These are phyloP conservation scores for Pseudorhiza aurosa DNA, from an alignment of 30 jellyfish, hydroid and myxozoan species.

Conservation along the genomic window DNA sequence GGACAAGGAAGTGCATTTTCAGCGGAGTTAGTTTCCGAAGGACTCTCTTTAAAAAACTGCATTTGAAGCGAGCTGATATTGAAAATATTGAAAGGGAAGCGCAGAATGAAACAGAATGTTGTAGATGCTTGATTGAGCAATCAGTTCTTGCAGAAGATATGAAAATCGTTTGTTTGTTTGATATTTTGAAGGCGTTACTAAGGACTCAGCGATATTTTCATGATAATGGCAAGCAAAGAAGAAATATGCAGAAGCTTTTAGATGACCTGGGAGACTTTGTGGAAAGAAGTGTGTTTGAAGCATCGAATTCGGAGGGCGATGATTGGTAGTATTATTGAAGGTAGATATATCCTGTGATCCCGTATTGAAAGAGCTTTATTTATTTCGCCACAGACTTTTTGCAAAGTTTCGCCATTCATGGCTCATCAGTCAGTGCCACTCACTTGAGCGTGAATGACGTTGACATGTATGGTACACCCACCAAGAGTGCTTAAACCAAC, in stretches of 20 bases:
- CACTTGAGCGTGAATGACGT: too few species aligned
- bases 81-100: conserved; percentile 13
- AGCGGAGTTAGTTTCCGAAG: background rate
- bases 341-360: too few species aligned
- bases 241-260: background rate
- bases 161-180: background rate
- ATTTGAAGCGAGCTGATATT: conserved; percentile 7
- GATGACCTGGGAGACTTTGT: conserved; percentile 20
- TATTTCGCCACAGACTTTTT: too few species aligned
- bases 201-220: background rate
- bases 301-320: too few species aligned
- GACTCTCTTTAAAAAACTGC: background rate
- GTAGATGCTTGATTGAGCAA: background rate
- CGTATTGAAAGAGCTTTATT: too few species aligned
- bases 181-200: background rate
- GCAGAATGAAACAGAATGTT: background rate
- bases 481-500: too few species aligned
- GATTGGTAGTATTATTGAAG: too few species aligned
- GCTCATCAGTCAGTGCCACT: too few species aligned
- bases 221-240: background rate
- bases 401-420: too few species aligned
- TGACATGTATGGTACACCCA: too few species aligned
- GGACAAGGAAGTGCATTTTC: background rate
- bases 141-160: background rate
- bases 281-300: background rate